phyloP scores from a whole-genome alignment of 2,113 vertebrate species.

The Psophia crepitans region DNA sequence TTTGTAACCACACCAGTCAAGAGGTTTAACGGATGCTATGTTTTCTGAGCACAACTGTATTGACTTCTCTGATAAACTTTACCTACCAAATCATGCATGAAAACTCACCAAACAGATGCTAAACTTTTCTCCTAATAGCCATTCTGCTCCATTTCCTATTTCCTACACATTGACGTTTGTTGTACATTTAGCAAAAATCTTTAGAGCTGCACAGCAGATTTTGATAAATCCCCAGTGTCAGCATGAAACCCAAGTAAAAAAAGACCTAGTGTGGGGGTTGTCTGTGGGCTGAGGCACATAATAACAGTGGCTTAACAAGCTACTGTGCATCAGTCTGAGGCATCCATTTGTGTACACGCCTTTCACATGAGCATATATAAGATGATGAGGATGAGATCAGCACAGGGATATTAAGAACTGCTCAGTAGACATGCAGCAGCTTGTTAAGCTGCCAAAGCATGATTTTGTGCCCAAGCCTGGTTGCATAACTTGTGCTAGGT shows the following conservation, averaged over 20 bases:
- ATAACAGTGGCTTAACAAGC: not conserved
- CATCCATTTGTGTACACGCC: not conserved
- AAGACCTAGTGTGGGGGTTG: not conserved
- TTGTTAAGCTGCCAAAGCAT: not conserved
- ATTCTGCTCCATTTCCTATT: not conserved
- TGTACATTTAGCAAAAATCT: slow-evolving; percentile 26
- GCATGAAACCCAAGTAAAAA: not conserved
- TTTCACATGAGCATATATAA: not conserved
- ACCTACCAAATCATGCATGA: slow-evolving; percentile 65
- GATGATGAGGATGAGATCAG: not conserved
- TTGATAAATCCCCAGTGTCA: slow-evolving; percentile 6
- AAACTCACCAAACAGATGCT: slow-evolving; percentile 56
- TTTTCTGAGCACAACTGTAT: slow-evolving; percentile 34
- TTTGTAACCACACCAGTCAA: not conserved
- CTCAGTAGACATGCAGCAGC: not conserved
- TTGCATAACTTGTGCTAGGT: not conserved
- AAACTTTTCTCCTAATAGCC: slow-evolving; percentile 43
- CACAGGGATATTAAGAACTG: not conserved
- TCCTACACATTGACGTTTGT: not conserved
- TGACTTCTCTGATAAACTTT: slow-evolving; percentile 73
- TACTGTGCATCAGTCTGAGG: not conserved
- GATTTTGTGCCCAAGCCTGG: not conserved
- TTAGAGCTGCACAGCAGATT: not conserved
- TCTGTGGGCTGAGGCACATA: not conserved
- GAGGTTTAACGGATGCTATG: slow-evolving; percentile 12